phyloP scores from a whole-genome alignment of 2,113 vertebrate species.

The Phylloscopus whistleri region DNA sequence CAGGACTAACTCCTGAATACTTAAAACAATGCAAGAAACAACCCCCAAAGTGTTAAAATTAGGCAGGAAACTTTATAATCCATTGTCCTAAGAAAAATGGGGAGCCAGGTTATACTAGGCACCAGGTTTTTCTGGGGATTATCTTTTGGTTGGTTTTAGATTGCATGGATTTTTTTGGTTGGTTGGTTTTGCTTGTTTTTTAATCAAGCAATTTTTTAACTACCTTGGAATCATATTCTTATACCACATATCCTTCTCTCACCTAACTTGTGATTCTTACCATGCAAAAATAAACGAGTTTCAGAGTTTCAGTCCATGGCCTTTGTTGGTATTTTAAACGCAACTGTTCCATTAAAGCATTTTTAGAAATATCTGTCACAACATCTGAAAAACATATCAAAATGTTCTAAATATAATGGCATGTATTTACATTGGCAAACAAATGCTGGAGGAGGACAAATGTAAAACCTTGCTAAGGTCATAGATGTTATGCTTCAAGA shows the following conservation, averaged over 20 bases:
- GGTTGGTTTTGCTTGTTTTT: background rate
- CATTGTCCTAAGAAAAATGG: background rate
- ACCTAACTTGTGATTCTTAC: constrained; percentile 54
- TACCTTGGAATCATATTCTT: background rate
- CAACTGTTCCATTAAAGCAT: constrained; percentile 65
- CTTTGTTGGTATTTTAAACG: constrained; percentile 78
- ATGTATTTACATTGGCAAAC: background rate
- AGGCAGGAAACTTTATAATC: background rate
- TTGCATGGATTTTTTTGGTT: background rate
- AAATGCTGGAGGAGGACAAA: background rate
- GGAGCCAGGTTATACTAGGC: background rate
- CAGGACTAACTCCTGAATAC: background rate
- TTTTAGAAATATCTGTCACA: background rate
- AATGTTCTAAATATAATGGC: background rate
- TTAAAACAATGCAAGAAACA: background rate
- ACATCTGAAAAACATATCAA: constrained; percentile 37
- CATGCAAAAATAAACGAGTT: constrained; percentile 81
- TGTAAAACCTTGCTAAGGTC: background rate
- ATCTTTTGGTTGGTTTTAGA: background rate
- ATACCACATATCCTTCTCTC: background rate
- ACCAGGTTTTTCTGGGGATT: background rate
- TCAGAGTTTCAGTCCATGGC: constrained; percentile 81
- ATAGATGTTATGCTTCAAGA: background rate
- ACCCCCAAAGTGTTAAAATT: background rate
- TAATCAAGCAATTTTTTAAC: background rate